phyloP scores from a whole-genome alignment of 1,140 invertebrate species.

The Bombus consobrinus region DNA sequence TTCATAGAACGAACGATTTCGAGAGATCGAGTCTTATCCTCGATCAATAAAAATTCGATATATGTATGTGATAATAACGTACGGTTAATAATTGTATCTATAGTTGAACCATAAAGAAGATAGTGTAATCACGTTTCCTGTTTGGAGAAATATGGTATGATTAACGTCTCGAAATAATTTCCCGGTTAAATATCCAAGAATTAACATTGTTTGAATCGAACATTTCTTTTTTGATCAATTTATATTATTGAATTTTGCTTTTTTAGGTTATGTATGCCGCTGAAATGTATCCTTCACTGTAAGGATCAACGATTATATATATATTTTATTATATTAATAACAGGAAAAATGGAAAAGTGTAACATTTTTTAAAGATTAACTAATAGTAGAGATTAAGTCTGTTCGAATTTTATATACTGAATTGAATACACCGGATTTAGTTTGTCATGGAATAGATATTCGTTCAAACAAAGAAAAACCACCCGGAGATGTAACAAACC shows the following conservation, averaged over 20 bases:
- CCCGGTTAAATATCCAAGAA: too few relatives aligned
- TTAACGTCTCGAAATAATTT: not conserved
- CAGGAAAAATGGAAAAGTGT: not conserved
- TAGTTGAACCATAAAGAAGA: not conserved
- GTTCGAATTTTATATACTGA: too few relatives aligned
- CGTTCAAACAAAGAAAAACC: conserved; percentile 13
- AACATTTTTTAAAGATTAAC: not conserved
- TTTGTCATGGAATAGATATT: too few relatives aligned
- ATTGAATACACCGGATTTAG: too few relatives aligned
- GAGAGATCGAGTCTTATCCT: not conserved
- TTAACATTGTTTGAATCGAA: not conserved
- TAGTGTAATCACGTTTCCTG: not conserved
- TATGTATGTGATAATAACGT: not conserved
- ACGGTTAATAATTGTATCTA: not conserved
- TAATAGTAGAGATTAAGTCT: too few relatives aligned
- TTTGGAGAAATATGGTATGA: not conserved
- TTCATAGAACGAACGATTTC: not conserved
- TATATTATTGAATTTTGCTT: not conserved
- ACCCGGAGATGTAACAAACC: conserved; percentile 20
- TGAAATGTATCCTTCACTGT: too few relatives aligned
- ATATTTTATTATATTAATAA: not conserved
- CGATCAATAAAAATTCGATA: conserved; percentile 9
- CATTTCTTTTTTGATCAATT: not conserved
- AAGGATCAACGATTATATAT: too few relatives aligned
- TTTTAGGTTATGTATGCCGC: not conserved